phyloP scores from a whole-genome alignment of 2,113 vertebrate genomes.

The Ptilonorhynchus violaceus region DNA sequence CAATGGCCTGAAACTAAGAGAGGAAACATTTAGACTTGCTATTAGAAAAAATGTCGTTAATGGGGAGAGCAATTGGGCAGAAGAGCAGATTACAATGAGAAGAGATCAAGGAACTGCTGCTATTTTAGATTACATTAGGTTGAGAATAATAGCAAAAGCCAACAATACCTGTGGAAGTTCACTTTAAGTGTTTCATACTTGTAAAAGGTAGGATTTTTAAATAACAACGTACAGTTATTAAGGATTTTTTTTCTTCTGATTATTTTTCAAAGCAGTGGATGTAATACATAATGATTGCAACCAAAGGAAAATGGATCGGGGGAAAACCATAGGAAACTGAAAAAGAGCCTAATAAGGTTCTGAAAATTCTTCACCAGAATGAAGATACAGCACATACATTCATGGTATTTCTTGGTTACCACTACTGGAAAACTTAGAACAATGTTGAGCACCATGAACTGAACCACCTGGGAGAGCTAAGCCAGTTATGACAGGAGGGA shows the following conservation, averaged over 20 bases:
- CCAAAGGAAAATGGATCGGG: background rate
- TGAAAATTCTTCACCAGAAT: background rate
- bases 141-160: background rate
- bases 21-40: slow-evolving; percentile 55
- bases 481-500: background rate
- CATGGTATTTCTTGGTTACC: background rate
- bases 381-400: background rate
- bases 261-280: background rate
- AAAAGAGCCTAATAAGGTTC: background rate
- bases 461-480: background rate
- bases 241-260: background rate
- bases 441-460: background rate
- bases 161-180: background rate
- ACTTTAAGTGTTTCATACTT: background rate
- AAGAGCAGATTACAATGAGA: slow-evolving; percentile 40
- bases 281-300: background rate
- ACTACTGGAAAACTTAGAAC: background rate
- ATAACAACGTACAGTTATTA: background rate
- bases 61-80: slow-evolving; percentile 51
- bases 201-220: background rate
- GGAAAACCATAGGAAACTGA: background rate
- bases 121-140: slow-evolving; percentile 14
- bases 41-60: slow-evolving; percentile 62
- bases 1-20: slow-evolving; percentile 67
- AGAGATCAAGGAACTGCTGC: slow-evolving; percentile 1